Evolutionary conservation across 2,888 invertebrate species (phyloP).

Genomic region (Microctonus hyperodae): DNA sequence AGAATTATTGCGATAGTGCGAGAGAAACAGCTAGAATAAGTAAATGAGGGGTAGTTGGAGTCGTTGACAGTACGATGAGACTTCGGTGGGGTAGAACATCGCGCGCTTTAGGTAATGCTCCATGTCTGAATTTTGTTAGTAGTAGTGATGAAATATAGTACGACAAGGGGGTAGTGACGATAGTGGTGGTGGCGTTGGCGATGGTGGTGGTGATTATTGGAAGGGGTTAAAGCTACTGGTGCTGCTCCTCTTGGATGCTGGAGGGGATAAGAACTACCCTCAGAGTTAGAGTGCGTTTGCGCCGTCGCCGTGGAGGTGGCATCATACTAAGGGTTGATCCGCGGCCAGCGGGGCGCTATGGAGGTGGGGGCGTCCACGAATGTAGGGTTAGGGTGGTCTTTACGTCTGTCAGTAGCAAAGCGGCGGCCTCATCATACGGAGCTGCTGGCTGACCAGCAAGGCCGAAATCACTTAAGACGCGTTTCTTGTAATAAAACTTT

Average conservation of each 20-base stretch:
- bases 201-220: conserved; percentile 41
- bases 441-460: conserved; percentile 61
- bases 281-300: conserved; percentile 60
- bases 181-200: conserved; percentile 18
- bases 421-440: conserved; percentile 64
- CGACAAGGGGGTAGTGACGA: conserved; percentile 33
- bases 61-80: not conserved
- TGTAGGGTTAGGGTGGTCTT: conserved; percentile 62
- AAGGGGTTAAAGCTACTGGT: conserved; percentile 45
- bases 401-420: conserved; percentile 62
- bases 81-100: conserved; percentile 37
- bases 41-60: conserved; percentile 34
- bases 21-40: conserved; percentile 31
- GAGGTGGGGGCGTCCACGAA: conserved; percentile 39
- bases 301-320: conserved; percentile 60
- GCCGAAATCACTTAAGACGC: conserved; percentile 60
- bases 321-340: conserved; percentile 59
- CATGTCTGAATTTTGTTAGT: conserved; percentile 36
- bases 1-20: not conserved
- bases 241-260: conserved; percentile 47
- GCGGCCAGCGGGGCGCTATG: conserved; percentile 44
- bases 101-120: conserved; percentile 26
- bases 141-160: conserved; percentile 33
- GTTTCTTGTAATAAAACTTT: conserved; percentile 58
- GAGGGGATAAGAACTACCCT: conserved; percentile 63